Percentiles rank a stretch among this genome's conserved stretches.
phyloP scores from a whole-genome alignment of 2,113 vertebrate genomes.

The Tachysurus vachellii region DNA sequence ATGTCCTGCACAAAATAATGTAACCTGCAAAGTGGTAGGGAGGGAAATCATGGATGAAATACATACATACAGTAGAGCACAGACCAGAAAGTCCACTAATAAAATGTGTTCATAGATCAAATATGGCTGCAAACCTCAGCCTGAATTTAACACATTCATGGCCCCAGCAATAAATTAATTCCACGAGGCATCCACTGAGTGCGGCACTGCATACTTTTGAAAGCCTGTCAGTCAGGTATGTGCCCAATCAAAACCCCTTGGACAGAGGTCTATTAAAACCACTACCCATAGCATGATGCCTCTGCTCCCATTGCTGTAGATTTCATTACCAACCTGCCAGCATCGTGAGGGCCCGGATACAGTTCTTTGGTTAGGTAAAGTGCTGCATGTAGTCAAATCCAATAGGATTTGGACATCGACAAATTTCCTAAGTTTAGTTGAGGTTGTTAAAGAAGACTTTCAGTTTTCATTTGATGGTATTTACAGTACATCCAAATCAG shows the following conservation, averaged over 20 bases:
- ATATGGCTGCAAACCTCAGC: not conserved
- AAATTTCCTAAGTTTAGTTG: not conserved
- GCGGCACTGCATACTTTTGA: not conserved
- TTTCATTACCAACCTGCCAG: constrained; percentile 5
- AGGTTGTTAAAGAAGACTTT: not conserved
- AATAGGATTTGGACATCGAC: not conserved
- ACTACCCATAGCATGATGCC: not conserved
- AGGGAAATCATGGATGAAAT: constrained; percentile 19
- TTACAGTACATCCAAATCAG: too few species aligned
- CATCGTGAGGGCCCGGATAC: too few species aligned
- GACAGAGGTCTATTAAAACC: constrained; percentile 8
- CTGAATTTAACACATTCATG: not conserved
- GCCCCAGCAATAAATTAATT: not conserved
- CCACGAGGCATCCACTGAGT: not conserved
- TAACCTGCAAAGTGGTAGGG: not conserved
- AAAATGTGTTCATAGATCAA: not conserved
- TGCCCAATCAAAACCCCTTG: not conserved
- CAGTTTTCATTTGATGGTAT: not conserved
- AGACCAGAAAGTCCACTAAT: not conserved
- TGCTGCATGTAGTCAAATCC: too few species aligned
- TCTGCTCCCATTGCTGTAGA: not conserved
- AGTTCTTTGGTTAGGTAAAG: not conserved
- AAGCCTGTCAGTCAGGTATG: constrained; percentile 7
- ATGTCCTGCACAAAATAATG: not conserved
- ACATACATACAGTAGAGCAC: too few species aligned